phyloP scores from a whole-genome alignment of 2,797 vertebrate species.

The Hyperoplus immaculatus region DNA sequence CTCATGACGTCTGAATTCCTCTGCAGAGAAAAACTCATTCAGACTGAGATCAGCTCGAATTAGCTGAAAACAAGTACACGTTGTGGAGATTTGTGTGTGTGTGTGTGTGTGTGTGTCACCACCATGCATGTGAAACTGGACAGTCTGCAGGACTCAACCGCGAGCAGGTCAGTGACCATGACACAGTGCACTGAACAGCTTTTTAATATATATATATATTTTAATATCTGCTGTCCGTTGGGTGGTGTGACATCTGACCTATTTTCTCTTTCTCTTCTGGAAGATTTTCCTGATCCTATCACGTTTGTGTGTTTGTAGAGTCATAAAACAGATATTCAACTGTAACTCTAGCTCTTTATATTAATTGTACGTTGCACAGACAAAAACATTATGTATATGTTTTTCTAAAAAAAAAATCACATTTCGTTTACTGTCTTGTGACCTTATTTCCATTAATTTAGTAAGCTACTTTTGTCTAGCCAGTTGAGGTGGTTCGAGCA shows the following conservation, averaged over 20 bases:
- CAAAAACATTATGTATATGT: too few relatives aligned
- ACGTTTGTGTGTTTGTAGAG: not conserved
- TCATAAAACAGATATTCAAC: not conserved
- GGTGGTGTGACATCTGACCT: conserved; percentile 18
- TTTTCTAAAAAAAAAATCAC: too few relatives aligned
- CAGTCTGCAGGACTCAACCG: conserved; percentile 5
- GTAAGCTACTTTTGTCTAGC: not conserved
- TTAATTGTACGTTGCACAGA: not conserved
- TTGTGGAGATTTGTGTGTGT: conserved; percentile 36
- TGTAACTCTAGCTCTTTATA: not conserved
- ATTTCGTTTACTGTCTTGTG: not conserved
- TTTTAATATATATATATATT: not conserved
- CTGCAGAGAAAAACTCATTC: conserved; percentile 41
- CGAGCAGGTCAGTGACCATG: not conserved
- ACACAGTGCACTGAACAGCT: not conserved
- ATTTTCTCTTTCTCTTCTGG: not conserved
- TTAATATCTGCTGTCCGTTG: not conserved
- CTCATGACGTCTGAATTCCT: conserved; percentile 62
- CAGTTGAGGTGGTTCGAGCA: too few relatives aligned
- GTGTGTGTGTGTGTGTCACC: conserved; percentile 37
- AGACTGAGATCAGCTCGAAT: conserved; percentile 57
- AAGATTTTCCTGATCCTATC: not conserved
- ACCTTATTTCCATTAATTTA: not conserved
- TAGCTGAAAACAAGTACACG: conserved; percentile 43
- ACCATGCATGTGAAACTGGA: conserved; percentile 25